A percentile compares a stretch with the other conserved stretches of the same genome.
Evolutionary conservation across 2,888 invertebrate genomes (phyloP).

Genomic region (Abrostola tripartita): DNA sequence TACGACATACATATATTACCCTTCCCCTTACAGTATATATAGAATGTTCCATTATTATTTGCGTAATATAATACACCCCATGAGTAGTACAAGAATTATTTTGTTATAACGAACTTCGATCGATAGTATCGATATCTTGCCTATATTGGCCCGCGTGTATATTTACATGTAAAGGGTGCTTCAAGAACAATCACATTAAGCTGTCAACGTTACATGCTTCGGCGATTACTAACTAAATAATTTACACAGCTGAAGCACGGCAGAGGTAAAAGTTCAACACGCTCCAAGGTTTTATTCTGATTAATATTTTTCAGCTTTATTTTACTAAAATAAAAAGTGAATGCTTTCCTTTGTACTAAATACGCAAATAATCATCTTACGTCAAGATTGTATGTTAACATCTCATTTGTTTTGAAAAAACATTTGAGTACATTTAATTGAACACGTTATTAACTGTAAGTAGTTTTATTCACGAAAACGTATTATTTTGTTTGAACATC

Average conservation of each 20-base stretch:
- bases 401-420: too few species aligned
- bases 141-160: too few species aligned
- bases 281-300: not conserved
- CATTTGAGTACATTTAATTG: too few species aligned
- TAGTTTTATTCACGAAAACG: slow-evolving; percentile 39
- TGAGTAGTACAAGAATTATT: too few species aligned
- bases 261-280: slow-evolving; percentile 1
- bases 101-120: too few species aligned
- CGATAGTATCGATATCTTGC: too few species aligned
- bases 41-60: too few species aligned
- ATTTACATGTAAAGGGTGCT: too few species aligned
- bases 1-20: too few species aligned
- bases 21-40: too few species aligned
- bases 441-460: not conserved
- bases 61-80: too few species aligned
- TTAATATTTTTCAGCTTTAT: not conserved
- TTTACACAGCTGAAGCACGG: not conserved
- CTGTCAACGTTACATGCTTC: not conserved
- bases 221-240: not conserved
- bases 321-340: not conserved
- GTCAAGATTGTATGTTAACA: too few species aligned
- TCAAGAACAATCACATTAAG: not conserved
- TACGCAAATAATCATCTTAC: not conserved
- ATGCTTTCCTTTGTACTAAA: not conserved
- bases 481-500: slow-evolving; percentile 20